phyloP scores from a whole-genome alignment of 2,113 vertebrate species.

The Oreochromis aureus region DNA sequence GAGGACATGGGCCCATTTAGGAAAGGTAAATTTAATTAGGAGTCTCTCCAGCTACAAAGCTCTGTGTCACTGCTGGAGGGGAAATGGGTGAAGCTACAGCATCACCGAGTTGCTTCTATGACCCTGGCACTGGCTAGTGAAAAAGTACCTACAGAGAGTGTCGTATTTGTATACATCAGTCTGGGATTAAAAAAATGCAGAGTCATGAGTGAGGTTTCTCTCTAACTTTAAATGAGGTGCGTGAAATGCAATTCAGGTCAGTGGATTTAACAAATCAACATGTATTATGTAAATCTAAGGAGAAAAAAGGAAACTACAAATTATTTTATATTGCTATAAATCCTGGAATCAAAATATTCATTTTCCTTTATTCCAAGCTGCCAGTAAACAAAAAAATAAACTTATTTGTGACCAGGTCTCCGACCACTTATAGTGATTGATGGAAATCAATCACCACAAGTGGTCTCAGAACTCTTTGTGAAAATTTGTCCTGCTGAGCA shows the following conservation, averaged over 20 bases:
- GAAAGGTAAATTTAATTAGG: constrained; percentile 73
- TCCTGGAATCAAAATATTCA: background rate
- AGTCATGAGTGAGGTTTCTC: background rate
- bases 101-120: constrained; percentile 44
- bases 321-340: background rate
- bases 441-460: background rate
- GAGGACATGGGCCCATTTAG: constrained; percentile 67
- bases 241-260: background rate
- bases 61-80: constrained; percentile 53
- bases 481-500: constrained; percentile 19
- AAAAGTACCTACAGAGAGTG: background rate
- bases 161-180: background rate
- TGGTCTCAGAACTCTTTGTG: background rate
- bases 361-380: background rate
- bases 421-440: background rate
- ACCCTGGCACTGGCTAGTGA: constrained; percentile 5
- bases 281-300: background rate
- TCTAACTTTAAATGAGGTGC: background rate
- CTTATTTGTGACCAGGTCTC: background rate
- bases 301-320: background rate
- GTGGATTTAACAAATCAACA: background rate
- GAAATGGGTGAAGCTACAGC: constrained; percentile 12
- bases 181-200: background rate
- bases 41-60: constrained; percentile 47
- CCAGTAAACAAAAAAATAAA: background rate